Percentiles rank a stretch among this genome's conserved stretches.
phyloP scores from a whole-genome alignment of 2,888 invertebrate species.

The Polymixis lichenea region DNA sequence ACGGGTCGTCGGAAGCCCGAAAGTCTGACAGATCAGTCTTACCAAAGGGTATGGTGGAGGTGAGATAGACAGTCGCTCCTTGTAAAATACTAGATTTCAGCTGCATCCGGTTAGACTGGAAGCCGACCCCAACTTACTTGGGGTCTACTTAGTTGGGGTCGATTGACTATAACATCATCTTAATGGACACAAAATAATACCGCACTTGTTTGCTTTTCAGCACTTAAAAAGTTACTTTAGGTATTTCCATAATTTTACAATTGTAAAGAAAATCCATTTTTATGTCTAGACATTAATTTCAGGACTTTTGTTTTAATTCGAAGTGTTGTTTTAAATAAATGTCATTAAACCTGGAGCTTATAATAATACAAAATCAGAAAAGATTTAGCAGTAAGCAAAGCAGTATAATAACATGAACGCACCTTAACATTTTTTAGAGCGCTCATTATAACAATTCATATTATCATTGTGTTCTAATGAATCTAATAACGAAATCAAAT shows the following conservation, averaged over 20 bases:
- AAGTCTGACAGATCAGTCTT: too few relatives aligned
- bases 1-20: too few relatives aligned
- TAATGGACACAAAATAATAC: background rate
- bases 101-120: too few relatives aligned
- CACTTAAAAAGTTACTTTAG: background rate
- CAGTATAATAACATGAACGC: constrained; percentile 22
- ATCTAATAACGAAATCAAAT: constrained; percentile 55
- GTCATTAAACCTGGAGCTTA: background rate
- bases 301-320: background rate
- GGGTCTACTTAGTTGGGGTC: too few relatives aligned
- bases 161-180: background rate
- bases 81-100: too few relatives aligned
- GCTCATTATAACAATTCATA: constrained; percentile 65
- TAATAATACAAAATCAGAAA: background rate
- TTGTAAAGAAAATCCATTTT: background rate
- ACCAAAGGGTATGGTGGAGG: too few relatives aligned
- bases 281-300: background rate
- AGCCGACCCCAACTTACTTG: too few relatives aligned
- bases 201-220: background rate
- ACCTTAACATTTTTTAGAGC: constrained; percentile 43
- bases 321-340: background rate
- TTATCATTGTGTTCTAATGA: constrained; percentile 60
- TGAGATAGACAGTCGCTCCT: too few relatives aligned
- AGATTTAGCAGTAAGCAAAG: background rate
- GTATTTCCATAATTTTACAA: background rate